Base-by-base conservation (phyloP, 2,797 vertebrate genomes). In the Phataginus tricuspis region DNA sequence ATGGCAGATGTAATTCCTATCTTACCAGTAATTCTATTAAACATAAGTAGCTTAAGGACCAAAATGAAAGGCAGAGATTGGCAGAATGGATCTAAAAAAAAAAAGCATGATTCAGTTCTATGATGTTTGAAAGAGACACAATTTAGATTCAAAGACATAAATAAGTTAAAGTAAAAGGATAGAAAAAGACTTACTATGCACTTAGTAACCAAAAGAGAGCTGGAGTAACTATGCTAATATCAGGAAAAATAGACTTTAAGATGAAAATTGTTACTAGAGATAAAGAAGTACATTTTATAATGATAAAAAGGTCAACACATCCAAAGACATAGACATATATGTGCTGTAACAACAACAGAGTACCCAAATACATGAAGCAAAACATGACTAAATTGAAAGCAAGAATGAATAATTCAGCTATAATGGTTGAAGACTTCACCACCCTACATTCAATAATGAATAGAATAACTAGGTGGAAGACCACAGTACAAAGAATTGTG, bases 271-370 rank as follows among this genome's bases (percentile, higher is more conserved):
- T 82, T 95, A 88, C 39, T 83, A 37, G 34, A 80, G 31, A 86
- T 23, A 82, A 91, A 71, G 42, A 51, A 37, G 37, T 37, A 83
- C 37, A 66, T 90, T 83, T 86, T 45, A n/a, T 75, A 86, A 80
- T 45, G 13, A 86, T 14, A 84, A 77, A 95, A 94, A 7, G 13
- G 49, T 64, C 34, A 92, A 72, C 61, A 9, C 12, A 71, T 78
- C 55, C 31, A 64, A 83, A 93, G 93, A 68, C 31, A 57, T 80
- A 68, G 92, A 92, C 59, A 90, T 66, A 74, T 79, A 16, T 84
- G 13, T 23, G 31, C 59, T 13, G 94, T 90, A 92, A 90, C 75
- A 93, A 90, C 75, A 93, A 86, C 34, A 94, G 12, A 86, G 71
- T 0, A 85, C 37, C 15, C 45, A 74, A 92, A 51, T 77, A 80